Conservation (phyloP, 1,140 invertebrate genomes). For the Formica selysi region DNA sequence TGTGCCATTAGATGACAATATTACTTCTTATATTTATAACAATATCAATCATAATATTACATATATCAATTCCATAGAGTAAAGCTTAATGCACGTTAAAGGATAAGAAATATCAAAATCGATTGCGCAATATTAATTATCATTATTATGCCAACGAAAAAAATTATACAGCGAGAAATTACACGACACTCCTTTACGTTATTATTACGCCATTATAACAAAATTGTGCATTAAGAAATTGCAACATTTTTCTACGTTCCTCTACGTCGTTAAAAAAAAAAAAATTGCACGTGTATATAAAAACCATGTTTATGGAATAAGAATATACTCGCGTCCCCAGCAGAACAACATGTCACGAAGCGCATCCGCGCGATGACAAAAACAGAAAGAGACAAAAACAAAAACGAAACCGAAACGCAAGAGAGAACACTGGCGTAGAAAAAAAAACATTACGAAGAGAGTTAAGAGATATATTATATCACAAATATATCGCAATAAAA, state of each 20-base stretch:
- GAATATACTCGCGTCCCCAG: background rate
- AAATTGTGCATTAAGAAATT: background rate
- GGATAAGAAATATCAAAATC: background rate
- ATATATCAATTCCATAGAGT: background rate
- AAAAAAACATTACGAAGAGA: slow-evolving; percentile 25
- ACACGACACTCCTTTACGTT: background rate
- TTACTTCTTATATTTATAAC: background rate
- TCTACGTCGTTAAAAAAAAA: background rate
- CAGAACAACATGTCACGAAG: slow-evolving; percentile 45
- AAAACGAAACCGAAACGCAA: slow-evolving; percentile 47
- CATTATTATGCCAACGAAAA: background rate
- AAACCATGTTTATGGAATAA: background rate
- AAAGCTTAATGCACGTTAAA: slow-evolving; percentile 10
- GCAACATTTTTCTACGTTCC: background rate
- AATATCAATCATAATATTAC: background rate
- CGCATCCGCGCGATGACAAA: slow-evolving; percentile 18
- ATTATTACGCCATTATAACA: background rate
- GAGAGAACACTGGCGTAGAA: slow-evolving; percentile 53
- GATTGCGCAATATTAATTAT: background rate
- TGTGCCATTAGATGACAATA: background rate
- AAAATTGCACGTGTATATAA: background rate
- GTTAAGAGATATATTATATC: slow-evolving; percentile 57
- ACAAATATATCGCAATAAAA: slow-evolving; percentile 34
- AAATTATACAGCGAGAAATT: background rate
- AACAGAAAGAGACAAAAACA: slow-evolving; percentile 35